These are phyloP conservation scores for Antedon mediterranea DNA, from an alignment of 53 echinoderm and acorn worm species.

Conservation along the genomic window DNA sequence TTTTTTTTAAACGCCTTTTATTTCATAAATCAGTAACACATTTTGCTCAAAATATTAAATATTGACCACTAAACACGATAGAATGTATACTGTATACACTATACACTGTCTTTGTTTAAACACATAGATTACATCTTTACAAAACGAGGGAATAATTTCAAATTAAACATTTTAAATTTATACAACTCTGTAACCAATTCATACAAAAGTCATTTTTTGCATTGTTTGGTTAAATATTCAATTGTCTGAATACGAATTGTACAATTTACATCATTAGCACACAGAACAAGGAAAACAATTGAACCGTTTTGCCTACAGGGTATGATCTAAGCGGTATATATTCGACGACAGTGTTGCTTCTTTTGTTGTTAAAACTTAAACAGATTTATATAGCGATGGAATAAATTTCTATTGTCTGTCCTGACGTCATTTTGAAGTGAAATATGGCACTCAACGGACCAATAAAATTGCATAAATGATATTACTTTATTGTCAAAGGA, in stretches of 20 bases:
- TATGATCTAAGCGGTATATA: background rate
- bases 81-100: no score
- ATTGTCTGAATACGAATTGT: background rate
- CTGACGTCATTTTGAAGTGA: background rate
- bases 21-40: no score
- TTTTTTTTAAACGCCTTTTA: no score
- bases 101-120: no score
- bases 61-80: no score
- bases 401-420: background rate
- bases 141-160: no score
- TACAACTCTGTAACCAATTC: no score
- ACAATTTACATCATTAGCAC: background rate
- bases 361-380: background rate
- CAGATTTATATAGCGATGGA: background rate
- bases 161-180: no score
- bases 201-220: no score
- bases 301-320: background rate
- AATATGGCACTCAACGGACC: background rate
- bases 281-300: background rate
- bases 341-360: background rate
- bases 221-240: background rate
- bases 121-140: no score
- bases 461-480: background rate
- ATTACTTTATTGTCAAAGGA: background rate
- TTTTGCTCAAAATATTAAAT: no score